Evolutionary conservation across 2,113 vertebrate species (phyloP).

Genomic region (Rostratula benghalensis): DNA sequence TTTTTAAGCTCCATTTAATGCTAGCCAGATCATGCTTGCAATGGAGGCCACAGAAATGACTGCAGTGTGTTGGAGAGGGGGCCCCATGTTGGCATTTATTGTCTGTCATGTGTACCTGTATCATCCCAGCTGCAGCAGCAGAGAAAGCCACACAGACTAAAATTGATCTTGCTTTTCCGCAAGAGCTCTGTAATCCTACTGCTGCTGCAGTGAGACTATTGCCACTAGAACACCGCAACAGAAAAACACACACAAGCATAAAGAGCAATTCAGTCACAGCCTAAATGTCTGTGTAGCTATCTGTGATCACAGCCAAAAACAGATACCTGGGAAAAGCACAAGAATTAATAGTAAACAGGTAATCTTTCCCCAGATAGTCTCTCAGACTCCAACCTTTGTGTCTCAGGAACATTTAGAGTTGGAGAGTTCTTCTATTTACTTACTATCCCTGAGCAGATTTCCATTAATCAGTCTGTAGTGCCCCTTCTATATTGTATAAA

Average conservation of each 20-base stretch:
- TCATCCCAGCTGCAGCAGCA: background rate
- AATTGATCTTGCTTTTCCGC: background rate
- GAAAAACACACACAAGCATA: background rate
- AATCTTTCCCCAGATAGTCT: background rate
- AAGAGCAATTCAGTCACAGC: background rate
- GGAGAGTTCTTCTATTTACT: background rate
- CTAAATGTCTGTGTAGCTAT: background rate
- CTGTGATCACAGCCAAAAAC: background rate
- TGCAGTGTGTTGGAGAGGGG: constrained; percentile 5
- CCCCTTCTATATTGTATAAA: background rate
- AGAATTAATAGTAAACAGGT: background rate
- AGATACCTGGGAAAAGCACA: background rate
- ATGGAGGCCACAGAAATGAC: constrained; percentile 2
- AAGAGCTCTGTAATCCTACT: background rate
- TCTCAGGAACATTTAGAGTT: background rate
- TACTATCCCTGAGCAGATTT: background rate
- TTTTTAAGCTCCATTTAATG: constrained; percentile 49
- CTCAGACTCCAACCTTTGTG: background rate
- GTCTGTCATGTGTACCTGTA: background rate
- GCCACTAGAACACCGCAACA: background rate
- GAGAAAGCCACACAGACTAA: background rate
- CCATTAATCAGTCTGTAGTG: background rate
- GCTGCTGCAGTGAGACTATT: background rate
- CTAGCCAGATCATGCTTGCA: background rate
- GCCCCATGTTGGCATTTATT: background rate